phyloP scores from a whole-genome alignment of 2,113 vertebrate genomes.

The Hippolais icterina region DNA sequence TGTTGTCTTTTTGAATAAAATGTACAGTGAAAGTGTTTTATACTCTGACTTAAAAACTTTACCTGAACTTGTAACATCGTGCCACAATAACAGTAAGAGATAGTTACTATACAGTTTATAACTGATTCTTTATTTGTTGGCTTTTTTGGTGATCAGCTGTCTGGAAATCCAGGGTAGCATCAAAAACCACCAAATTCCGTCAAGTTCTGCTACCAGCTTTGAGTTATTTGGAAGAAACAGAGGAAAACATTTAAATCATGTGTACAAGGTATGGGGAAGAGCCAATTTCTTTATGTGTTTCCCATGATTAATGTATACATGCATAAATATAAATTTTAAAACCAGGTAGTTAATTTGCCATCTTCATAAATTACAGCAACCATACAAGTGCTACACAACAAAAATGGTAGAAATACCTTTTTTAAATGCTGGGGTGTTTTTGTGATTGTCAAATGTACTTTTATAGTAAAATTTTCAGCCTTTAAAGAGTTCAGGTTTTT shows the following conservation, averaged over 20 bases:
- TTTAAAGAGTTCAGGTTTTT: neutral
- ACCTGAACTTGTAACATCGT: neutral
- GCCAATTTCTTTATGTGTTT: neutral
- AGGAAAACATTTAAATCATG: constrained; percentile 38
- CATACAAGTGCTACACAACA: neutral
- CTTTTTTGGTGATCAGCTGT: constrained; percentile 26
- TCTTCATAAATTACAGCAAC: neutral
- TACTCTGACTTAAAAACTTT: neutral
- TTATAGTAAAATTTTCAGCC: neutral
- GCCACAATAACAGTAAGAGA: neutral
- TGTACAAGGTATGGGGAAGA: constrained; percentile 46
- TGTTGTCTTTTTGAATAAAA: neutral
- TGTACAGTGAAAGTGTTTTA: neutral
- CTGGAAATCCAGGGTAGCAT: constrained; percentile 51
- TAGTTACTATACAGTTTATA: neutral
- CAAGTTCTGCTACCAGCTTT: neutral
- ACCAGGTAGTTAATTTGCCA: neutral
- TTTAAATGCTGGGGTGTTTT: neutral
- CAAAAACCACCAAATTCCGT: neutral
- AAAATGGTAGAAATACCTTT: neutral
- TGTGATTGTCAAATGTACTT: neutral
- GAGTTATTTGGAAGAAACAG: constrained; percentile 13
- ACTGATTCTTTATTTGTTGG: neutral
- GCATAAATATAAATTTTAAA: neutral
- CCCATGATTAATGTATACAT: neutral